Base-by-base conservation (phyloP, 2,888 invertebrate genomes). In the Caenorhabditis macrosperma region DNA sequence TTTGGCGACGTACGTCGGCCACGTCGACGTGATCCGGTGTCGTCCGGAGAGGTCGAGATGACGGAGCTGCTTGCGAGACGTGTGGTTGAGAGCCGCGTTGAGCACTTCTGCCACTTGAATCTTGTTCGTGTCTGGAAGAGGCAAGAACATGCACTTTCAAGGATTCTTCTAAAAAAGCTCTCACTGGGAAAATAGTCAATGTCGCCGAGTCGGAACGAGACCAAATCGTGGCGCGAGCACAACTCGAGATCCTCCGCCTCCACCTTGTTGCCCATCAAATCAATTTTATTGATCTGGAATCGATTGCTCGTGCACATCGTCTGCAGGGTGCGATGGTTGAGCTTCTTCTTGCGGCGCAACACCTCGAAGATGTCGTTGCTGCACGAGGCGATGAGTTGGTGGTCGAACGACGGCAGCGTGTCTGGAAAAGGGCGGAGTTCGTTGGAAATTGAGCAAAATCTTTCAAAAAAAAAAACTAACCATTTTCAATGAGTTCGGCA, bases 321-420 rank as follows among this genome's bases (percentile, higher is more conserved):
- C 26, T 67, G 28, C 35, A 80, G 54, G 12, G 66, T 71, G 0
- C 57, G 60, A 33, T 41, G 59, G 17, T 60, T 68, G 26, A 80
- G 41, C 41, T 48, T 60, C 46, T 76, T 76, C 41, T 60, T 76
- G 17, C 46, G 68, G n/a, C 76, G 71, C 33, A 80, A 26, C 30
- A 76, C 67, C 35, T 80, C 76, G 30, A 80, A 60, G 17, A 80
- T 76, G 41, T 80, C 76, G 61, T 80, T 80, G 71, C 76, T 76
- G 63, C 72, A 67, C 17, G 67, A 61, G 26, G 71, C 48, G n/a
- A 69, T 54, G 15, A 80, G 38, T 3, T 54, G 69, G 26, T 72
- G 50, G 24, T 72, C 46, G 67, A 76, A 71, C 17, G 26, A 26
- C 3, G 80, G 80, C 15, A 80, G 38, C 15, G 26, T 26, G 15